Evolutionary conservation across 2,113 vertebrate genomes (phyloP), one percentile per base, ranked within the genome.

Genomic region (Dascyllus trimaculatus): DNA sequence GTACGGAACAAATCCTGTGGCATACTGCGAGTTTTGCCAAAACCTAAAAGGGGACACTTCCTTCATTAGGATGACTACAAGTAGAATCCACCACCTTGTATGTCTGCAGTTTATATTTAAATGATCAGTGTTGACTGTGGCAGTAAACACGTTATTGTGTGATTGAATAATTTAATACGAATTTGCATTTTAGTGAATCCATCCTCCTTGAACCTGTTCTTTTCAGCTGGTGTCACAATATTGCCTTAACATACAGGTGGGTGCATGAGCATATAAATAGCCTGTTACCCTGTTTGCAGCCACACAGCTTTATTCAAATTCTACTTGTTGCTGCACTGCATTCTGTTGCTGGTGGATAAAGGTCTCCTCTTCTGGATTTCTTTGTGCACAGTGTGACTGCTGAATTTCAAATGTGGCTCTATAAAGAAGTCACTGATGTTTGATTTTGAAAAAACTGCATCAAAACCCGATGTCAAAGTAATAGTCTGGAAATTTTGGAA

Each of bases 1-100:
- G 79, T 54, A 88, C 89, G 88, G 75, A 92, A 93, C 88, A 93
- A 84, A 79, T 92, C 92, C 88, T 92, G 92, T 13, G 92, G 92
- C 87, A 92, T 92, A 88, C 93, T 93, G 87, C 91, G 83, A 85
- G 92, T 93, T 89, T 88, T 91, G 85, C 92, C 89, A 86, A 90
- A 90, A 92, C 93, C 93, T 94, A 88, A 69, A 91, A 91, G 60
- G 72, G 84, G 69, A 93, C 76, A 91, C 18, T 83, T 90, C 73
- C 84, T 90, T 89, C 35, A 85, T 91, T 92, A 91, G 66, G 71
- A 78, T 17, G 71, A 65, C 48, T 64, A 43, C 15, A 53, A 49
- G 14, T 43, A 29, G 5, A 76, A 73, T 22, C 14, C 9, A 48
- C 11, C 11, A 60, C 48, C 53, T 22, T 40, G 18, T 53, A 40